phyloP scores from a whole-genome alignment of 2,888 invertebrate genomes.

The Monochamus alternatus region DNA sequence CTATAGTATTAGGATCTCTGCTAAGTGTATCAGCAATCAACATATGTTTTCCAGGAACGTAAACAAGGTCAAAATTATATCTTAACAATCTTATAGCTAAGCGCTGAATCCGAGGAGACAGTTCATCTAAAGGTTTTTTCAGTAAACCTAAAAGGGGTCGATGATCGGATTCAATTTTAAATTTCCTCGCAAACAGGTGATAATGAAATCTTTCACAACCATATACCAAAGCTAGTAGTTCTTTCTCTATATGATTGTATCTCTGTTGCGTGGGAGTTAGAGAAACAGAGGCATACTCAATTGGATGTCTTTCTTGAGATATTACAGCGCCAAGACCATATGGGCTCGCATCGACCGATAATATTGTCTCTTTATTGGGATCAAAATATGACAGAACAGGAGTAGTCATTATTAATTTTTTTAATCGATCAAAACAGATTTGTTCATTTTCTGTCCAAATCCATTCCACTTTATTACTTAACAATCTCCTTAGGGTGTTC shows the following conservation, averaged over 20 bases:
- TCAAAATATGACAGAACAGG: background rate
- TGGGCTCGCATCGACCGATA: background rate
- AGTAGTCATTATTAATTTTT: background rate
- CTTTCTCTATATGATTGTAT: background rate
- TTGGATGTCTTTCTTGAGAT: background rate
- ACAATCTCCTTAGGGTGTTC: conserved; percentile 23
- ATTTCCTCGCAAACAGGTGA: background rate
- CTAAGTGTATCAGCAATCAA: too few relatives aligned
- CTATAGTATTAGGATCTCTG: too few relatives aligned
- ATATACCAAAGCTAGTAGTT: background rate
- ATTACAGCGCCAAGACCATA: background rate
- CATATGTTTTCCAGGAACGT: too few relatives aligned
- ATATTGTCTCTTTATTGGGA: background rate
- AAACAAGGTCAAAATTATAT: too few relatives aligned
- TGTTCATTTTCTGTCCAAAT: conserved; percentile 38
- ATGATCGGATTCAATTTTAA: background rate
- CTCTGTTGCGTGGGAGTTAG: background rate
- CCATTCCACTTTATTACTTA: conserved; percentile 40
- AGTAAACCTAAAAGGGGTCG: background rate
- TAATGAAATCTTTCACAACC: background rate
- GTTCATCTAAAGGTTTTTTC: background rate
- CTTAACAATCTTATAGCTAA: too few relatives aligned
- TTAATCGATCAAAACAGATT: conserved; percentile 33
- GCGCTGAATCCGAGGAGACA: too few relatives aligned
- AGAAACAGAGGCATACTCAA: background rate